Conservation (phyloP, 2,888 invertebrate genomes). For the Drosophila quasianomalipes region DNA sequence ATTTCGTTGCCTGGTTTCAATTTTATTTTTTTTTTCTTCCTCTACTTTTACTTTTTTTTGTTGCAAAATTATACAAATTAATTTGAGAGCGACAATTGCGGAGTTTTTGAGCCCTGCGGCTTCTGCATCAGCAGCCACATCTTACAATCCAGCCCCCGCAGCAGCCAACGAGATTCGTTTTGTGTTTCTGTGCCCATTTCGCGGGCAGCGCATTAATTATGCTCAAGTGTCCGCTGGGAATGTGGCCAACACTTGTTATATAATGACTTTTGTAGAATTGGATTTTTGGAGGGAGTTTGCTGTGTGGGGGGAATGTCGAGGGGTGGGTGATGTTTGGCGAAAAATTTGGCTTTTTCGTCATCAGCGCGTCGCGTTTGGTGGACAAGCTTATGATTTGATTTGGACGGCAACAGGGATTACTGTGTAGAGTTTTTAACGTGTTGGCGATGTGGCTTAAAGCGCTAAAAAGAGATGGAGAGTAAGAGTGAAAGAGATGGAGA, state of each 20-base stretch:
- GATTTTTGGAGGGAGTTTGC: not conserved
- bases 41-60: slow-evolving; percentile 13
- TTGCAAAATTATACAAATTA: slow-evolving; percentile 75
- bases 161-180: not conserved
- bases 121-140: slow-evolving; percentile 4
- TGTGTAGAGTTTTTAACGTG: slow-evolving; percentile 16
- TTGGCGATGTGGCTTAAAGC: slow-evolving; percentile 19
- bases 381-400: slow-evolving; percentile 75
- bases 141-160: slow-evolving; percentile 20
- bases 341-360: slow-evolving; percentile 38
- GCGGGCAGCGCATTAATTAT: slow-evolving; percentile 76
- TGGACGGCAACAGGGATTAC: slow-evolving; percentile 47
- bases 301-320: not conserved
- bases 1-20: slow-evolving; percentile 28
- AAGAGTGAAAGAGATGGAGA: not conserved
- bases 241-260: slow-evolving; percentile 80
- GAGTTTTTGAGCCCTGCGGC: slow-evolving; percentile 36
- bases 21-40: slow-evolving; percentile 14
- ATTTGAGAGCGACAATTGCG: slow-evolving; percentile 79
- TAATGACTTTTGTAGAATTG: slow-evolving; percentile 76
- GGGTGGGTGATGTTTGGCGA: not conserved
- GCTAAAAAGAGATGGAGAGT: not conserved
- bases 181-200: slow-evolving; percentile 47
- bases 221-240: slow-evolving; percentile 81
- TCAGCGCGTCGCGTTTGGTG: slow-evolving; percentile 52